These are phyloP conservation scores for Oryzaephilus surinamensis DNA, from an alignment of 1,140 invertebrate genomes.

Conservation along the genomic window DNA sequence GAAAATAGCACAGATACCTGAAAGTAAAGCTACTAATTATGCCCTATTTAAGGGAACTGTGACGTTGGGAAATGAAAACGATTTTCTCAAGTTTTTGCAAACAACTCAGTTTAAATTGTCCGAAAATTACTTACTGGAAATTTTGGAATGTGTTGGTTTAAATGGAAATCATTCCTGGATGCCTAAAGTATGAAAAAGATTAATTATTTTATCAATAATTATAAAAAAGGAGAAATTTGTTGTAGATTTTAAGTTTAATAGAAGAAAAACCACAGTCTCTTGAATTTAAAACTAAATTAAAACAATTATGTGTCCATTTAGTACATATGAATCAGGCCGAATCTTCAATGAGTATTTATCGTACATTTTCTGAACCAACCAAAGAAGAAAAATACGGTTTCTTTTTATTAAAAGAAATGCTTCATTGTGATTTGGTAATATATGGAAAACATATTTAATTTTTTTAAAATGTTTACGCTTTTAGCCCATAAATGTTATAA, in stretches of 20 bases:
- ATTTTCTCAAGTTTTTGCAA: constrained; percentile 15
- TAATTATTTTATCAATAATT: constrained; percentile 10
- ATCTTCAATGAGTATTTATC: constrained; percentile 21
- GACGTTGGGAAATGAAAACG: constrained; percentile 10
- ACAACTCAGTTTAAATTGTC: constrained; percentile 11
- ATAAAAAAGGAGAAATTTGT: no score
- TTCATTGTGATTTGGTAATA: constrained; percentile 19
- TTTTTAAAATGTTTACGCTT: constrained; percentile 6
- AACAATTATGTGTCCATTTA: constrained; percentile 23
- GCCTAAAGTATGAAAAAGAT: constrained; percentile 9
- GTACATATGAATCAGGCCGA: constrained; percentile 19
- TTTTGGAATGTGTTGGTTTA: constrained; percentile 18
- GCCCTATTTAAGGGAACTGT: constrained; percentile 22
- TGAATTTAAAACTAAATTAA: constrained; percentile 14
- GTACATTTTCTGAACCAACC: constrained; percentile 13
- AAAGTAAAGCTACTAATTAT: constrained; percentile 16
- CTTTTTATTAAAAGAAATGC: constrained; percentile 23
- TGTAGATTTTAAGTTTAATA: constrained; percentile 5
- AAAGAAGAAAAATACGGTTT: constrained; percentile 12
- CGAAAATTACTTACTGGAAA: constrained; percentile 13
- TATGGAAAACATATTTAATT: background rate
- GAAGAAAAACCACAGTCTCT: constrained; percentile 3
- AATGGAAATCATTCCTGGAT: constrained; percentile 16
- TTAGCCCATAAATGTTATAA: constrained; percentile 20
- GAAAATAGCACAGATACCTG: constrained; percentile 31